These are phyloP conservation scores for Epizoanthus fatuus DNA, from an alignment of 92 coral and sea anemone genomes.

Conservation along the genomic window DNA sequence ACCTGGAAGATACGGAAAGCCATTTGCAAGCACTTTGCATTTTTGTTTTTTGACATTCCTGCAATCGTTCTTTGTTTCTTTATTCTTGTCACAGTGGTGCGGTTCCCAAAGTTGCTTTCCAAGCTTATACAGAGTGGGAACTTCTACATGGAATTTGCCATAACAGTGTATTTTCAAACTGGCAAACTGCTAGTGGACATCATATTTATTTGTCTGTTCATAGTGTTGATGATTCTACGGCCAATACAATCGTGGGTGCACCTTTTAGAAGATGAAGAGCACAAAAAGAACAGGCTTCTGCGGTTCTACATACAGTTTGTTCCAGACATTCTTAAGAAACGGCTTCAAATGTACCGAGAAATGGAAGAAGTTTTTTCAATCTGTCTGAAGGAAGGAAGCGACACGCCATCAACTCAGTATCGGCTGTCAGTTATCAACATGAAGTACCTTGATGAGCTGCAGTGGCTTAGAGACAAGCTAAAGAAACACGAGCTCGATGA, in stretches of 20 bases:
- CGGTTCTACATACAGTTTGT: conserved; percentile 90
- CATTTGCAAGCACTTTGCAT: conserved; percentile 82
- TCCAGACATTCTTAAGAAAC: conserved; percentile 82
- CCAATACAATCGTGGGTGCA: conserved; percentile 98
- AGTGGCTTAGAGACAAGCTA: conserved; percentile 87
- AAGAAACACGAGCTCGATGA: conserved; percentile 83
- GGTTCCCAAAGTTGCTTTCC: conserved; percentile 85
- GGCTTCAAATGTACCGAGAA: conserved; percentile 83
- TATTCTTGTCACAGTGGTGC: conserved; percentile 82
- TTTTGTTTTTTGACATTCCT: conserved; percentile 91
- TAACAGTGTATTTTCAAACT: conserved; percentile 79
- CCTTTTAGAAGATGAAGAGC: conserved; percentile 95
- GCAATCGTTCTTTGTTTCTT: conserved; percentile 83
- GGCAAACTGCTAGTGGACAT: conserved; percentile 82
- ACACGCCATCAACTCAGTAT: conserved; percentile 48
- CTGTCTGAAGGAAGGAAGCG: conserved; percentile 72
- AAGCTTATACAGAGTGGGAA: conserved; percentile 90
- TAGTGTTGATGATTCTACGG: conserved; percentile 89
- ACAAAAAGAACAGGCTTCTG: conserved; percentile 83
- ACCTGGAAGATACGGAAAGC: conserved; percentile 96
- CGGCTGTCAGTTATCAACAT: conserved; percentile 70
- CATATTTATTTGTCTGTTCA: conserved; percentile 82
- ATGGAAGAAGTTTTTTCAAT: conserved; percentile 93
- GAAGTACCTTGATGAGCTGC: conserved; percentile 77
- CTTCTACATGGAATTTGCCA: conserved; percentile 94